Conservation (phyloP, 2,888 invertebrate genomes). For the Ptilodon capucinus region DNA sequence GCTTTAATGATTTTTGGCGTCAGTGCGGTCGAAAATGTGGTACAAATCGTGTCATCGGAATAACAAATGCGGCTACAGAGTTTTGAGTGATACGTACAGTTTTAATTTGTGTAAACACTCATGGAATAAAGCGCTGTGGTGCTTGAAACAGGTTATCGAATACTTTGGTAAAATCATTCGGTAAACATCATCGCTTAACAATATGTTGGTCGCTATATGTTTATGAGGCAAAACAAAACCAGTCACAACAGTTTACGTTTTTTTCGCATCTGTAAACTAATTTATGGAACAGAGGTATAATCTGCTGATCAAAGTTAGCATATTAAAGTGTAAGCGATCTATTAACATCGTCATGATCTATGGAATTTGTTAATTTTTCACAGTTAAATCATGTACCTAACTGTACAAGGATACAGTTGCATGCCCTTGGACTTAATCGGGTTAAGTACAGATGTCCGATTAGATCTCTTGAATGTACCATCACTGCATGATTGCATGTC, state of each 20-base stretch:
- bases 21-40: constrained; percentile 45
- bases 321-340: constrained; percentile 9
- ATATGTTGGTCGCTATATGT: no score
- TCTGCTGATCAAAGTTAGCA: neutral
- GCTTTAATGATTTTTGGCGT: constrained; percentile 11
- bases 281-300: neutral
- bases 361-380: constrained; percentile 17
- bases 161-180: constrained; percentile 75
- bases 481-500: constrained; percentile 17
- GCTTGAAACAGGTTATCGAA: constrained; percentile 42
- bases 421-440: constrained; percentile 40
- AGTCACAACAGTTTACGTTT: neutral
- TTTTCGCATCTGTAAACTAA: neutral
- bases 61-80: constrained; percentile 35
- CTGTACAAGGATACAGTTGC: constrained; percentile 13
- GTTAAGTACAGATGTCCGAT: constrained; percentile 8
- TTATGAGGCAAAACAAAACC: no score
- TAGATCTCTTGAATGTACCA: constrained; percentile 12
- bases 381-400: constrained; percentile 7
- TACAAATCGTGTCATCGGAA: constrained; percentile 46
- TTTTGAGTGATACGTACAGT: constrained; percentile 35
- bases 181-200: no score
- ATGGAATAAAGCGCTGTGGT: constrained; percentile 42
- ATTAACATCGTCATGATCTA: constrained; percentile 16
- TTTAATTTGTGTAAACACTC: constrained; percentile 33